Conservation (phyloP, 2,113 vertebrate species). For the Cottus gobio region DNA sequence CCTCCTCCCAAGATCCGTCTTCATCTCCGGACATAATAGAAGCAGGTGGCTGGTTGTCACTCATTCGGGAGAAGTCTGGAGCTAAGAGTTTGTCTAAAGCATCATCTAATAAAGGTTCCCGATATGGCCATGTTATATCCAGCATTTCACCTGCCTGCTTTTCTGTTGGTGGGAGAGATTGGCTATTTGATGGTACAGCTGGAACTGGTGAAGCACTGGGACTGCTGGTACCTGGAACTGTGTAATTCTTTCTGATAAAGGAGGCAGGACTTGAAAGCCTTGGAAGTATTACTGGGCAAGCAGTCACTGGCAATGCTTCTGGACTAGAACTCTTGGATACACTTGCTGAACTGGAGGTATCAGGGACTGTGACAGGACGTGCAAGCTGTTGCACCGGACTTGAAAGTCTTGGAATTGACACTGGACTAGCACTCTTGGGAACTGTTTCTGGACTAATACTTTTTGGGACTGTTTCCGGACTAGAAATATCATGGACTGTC, state of each 20-base stretch:
- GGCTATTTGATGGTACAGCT: slow-evolving; percentile 33
- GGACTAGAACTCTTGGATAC: slow-evolving; percentile 37
- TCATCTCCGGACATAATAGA: slow-evolving; percentile 57
- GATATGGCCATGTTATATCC: slow-evolving; percentile 72
- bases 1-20: slow-evolving; percentile 73
- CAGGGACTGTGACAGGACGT: slow-evolving; percentile 55
- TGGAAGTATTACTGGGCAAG: slow-evolving; percentile 19
- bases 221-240: slow-evolving; percentile 50
- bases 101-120: slow-evolving; percentile 71
- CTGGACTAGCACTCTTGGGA: slow-evolving; percentile 58
- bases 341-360: slow-evolving; percentile 21
- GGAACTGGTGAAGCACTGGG: slow-evolving; percentile 44
- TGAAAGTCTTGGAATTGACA: slow-evolving; percentile 54
- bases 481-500: slow-evolving; percentile 28
- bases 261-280: slow-evolving; percentile 52
- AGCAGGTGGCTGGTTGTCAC: slow-evolving; percentile 38
- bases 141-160: slow-evolving; percentile 28
- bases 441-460: slow-evolving; percentile 37
- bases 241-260: slow-evolving; percentile 56
- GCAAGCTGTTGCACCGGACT: slow-evolving; percentile 60
- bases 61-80: slow-evolving; percentile 3
- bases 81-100: slow-evolving; percentile 72
- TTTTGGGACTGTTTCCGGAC: slow-evolving; percentile 7
- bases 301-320: slow-evolving; percentile 31
- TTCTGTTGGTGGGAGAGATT: slow-evolving; percentile 32